phyloP scores from a whole-genome alignment of 2,888 invertebrate species.

The Leptura quadrifasciata region DNA sequence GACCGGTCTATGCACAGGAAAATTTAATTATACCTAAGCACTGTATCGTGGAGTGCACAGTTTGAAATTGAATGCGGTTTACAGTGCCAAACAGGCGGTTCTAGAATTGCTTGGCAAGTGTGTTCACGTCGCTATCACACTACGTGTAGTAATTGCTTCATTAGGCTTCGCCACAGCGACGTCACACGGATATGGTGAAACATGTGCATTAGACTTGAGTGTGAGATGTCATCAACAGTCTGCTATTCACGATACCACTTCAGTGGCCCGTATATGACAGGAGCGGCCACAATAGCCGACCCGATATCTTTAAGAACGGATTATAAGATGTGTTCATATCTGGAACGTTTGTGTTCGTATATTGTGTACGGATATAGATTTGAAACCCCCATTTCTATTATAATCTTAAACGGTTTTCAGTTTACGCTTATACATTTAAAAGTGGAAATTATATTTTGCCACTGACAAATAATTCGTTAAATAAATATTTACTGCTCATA shows the following conservation, averaged over 20 bases:
- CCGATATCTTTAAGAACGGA: slow-evolving; percentile 14
- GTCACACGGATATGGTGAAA: slow-evolving; percentile 62
- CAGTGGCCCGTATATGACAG: slow-evolving; percentile 35
- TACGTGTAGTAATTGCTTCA: slow-evolving; percentile 68
- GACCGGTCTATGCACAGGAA: slow-evolving; percentile 41
- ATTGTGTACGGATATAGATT: slow-evolving; percentile 15
- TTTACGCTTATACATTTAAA: neutral
- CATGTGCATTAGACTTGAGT: slow-evolving; percentile 68
- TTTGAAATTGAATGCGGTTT: slow-evolving; percentile 67
- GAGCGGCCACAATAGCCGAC: slow-evolving; percentile 42
- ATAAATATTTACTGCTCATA: no score
- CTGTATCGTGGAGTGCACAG: slow-evolving; percentile 33
- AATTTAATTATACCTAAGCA: slow-evolving; percentile 42
- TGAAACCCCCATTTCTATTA: neutral
- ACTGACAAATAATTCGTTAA: no score
- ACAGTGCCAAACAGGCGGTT: slow-evolving; percentile 59
- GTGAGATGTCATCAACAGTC: slow-evolving; percentile 61
- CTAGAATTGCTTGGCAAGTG: slow-evolving; percentile 52
- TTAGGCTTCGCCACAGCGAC: slow-evolving; percentile 67
- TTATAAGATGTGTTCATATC: slow-evolving; percentile 24
- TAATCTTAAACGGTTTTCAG: neutral
- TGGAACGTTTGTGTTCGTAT: slow-evolving; percentile 16
- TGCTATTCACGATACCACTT: slow-evolving; percentile 46
- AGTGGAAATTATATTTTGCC: no score
- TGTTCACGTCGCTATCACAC: slow-evolving; percentile 61